Percentiles rank a stretch among this genome's conserved stretches.
Evolutionary conservation across 2,797 vertebrate genomes (phyloP).

Genomic region (Acestrorhynchus altus): DNA sequence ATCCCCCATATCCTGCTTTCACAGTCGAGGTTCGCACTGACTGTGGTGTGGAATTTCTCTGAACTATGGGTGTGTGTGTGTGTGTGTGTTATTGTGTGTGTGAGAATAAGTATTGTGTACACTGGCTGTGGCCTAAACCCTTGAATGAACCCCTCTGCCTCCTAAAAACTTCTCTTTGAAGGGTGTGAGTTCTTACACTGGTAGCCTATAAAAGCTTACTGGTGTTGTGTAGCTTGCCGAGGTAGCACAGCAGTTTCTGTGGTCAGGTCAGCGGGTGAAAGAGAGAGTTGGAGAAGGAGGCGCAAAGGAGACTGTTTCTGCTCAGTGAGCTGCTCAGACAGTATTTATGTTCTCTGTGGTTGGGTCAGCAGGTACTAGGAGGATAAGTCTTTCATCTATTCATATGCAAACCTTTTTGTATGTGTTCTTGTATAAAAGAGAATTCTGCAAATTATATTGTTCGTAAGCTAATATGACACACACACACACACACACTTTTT

Average conservation of each 20-base stretch:
- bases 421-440: too few species aligned
- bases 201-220: constrained; percentile 20
- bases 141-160: constrained; percentile 16
- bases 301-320: background rate
- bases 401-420: background rate
- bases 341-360: constrained; percentile 1
- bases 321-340: background rate
- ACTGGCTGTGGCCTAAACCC: background rate
- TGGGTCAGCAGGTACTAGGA: constrained; percentile 14
- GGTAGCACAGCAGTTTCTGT: constrained; percentile 28
- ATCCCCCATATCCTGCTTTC: constrained; percentile 79
- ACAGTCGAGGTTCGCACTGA: constrained; percentile 45
- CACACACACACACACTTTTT: too few species aligned
- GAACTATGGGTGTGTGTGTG: constrained; percentile 64
- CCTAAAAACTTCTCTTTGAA: constrained; percentile 36
- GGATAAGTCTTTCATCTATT: background rate
- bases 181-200: constrained; percentile 20
- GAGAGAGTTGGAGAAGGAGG: background rate
- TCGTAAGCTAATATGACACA: too few species aligned
- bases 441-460: too few species aligned
- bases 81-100: background rate
- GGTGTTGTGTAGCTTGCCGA: constrained; percentile 11
- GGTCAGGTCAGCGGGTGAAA: constrained; percentile 39
- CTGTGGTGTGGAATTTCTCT: constrained; percentile 68
- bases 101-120: too few species aligned